phyloP scores from a whole-genome alignment of 2,113 vertebrate genomes.

The Eurypyga helias region DNA sequence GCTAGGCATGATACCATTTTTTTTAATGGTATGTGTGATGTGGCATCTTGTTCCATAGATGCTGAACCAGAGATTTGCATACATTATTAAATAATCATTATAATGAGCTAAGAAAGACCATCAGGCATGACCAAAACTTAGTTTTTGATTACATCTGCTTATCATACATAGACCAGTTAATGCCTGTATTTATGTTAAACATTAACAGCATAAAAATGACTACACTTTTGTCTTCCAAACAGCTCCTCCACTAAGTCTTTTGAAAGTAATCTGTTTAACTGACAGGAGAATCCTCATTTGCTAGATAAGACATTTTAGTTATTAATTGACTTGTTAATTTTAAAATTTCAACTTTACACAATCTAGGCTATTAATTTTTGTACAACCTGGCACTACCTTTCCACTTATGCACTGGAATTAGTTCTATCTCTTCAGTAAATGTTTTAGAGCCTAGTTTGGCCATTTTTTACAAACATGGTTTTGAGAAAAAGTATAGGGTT shows the following conservation, averaged over 20 bases:
- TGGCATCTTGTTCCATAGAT: accelerated
- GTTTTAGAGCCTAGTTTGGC: neutral
- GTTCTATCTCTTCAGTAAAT: neutral
- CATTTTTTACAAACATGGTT: accelerated
- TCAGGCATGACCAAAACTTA: neutral
- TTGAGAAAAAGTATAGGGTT: neutral
- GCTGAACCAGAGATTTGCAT: neutral
- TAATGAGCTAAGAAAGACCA: neutral
- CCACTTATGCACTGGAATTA: neutral
- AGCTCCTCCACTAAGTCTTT: neutral
- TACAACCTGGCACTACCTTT: neutral
- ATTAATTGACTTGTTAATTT: neutral
- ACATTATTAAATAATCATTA: neutral
- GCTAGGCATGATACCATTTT: neutral
- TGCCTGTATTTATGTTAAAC: neutral
- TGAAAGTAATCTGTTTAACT: neutral
- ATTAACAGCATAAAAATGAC: neutral
- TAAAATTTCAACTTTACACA: neutral
- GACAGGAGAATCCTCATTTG: neutral
- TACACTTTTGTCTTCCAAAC: neutral
- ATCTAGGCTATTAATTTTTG: neutral
- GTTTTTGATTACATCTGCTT: neutral
- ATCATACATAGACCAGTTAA: neutral
- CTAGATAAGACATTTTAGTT: neutral
- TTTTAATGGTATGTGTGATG: neutral